Conservation (phyloP, 2,797 vertebrate species). For the Helicolenus hilgendorfi region DNA sequence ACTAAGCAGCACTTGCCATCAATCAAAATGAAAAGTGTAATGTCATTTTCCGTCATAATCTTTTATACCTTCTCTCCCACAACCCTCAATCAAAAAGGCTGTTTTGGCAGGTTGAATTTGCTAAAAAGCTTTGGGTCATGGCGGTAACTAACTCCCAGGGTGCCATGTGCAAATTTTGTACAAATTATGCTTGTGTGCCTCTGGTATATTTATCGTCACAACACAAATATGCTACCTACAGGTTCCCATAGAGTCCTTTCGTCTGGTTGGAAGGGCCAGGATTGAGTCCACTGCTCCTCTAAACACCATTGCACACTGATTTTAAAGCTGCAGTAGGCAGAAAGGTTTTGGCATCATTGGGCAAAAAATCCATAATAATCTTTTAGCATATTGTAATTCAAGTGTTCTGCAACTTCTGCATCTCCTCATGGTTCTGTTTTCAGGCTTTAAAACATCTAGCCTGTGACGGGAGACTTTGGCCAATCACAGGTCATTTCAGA, state of each 20-base stretch:
- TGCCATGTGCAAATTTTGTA: slow-evolving; percentile 12
- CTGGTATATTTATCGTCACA: slow-evolving; percentile 18
- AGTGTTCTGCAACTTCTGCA: too few species aligned
- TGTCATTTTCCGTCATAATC: slow-evolving; percentile 37
- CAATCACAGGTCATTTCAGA: too few species aligned
- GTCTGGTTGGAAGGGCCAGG: background rate
- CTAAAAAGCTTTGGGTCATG: slow-evolving; percentile 7
- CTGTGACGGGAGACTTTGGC: too few species aligned
- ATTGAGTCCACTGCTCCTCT: background rate
- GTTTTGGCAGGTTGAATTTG: slow-evolving; percentile 8
- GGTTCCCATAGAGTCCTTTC: background rate
- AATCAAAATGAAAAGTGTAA: slow-evolving; percentile 64
- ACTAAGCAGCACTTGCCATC: slow-evolving; percentile 45
- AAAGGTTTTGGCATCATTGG: background rate
- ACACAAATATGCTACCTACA: slow-evolving; percentile 17
- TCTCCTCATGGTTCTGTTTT: too few species aligned
- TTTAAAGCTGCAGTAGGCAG: too few species aligned
- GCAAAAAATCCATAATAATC: too few species aligned
- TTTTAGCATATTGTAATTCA: too few species aligned
- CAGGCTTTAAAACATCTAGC: too few species aligned
- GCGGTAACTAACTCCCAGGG: slow-evolving; percentile 26
- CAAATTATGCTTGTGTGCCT: slow-evolving; percentile 21
- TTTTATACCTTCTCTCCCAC: slow-evolving; percentile 34
- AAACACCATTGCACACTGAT: slow-evolving; percentile 12
- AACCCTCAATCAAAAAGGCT: slow-evolving; percentile 39